phyloP scores from a whole-genome alignment of 2,797 vertebrate genomes.

The Carduelis carduelis region DNA sequence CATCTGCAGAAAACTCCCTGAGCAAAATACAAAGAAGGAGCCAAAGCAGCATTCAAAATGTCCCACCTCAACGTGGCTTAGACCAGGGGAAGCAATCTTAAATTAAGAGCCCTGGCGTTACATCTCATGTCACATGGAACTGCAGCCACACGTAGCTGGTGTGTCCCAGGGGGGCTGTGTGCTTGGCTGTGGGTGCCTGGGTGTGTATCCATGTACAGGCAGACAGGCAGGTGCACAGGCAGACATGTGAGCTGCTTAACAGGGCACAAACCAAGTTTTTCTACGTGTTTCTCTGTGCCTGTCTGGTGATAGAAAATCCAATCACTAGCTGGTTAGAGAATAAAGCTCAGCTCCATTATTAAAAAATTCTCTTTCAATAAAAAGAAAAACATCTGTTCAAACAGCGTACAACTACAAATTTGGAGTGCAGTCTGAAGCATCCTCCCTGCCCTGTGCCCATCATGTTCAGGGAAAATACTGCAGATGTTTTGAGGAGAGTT shows the following conservation, averaged over 20 bases:
- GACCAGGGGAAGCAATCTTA: background rate
- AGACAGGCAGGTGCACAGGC: background rate
- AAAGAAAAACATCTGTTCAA: conserved; percentile 40
- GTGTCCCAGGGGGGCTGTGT: background rate
- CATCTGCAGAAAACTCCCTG: background rate
- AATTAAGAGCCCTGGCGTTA: background rate
- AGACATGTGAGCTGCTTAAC: background rate
- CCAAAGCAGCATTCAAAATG: background rate
- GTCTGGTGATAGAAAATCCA: conserved; percentile 28
- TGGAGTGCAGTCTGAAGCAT: background rate
- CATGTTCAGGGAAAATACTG: conserved; percentile 10
- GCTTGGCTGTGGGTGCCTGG: background rate
- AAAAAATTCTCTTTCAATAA: conserved; percentile 30
- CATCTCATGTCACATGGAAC: background rate
- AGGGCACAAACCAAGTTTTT: background rate
- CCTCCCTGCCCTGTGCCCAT: background rate
- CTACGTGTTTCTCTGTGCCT: background rate
- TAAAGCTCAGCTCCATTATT: conserved; percentile 27
- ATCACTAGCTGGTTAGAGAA: conserved; percentile 44
- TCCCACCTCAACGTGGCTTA: background rate
- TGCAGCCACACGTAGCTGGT: background rate
- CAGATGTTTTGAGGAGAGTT: conserved; percentile 16
- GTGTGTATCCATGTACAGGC: background rate
- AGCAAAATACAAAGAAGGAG: background rate
- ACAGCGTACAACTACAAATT: background rate